These are phyloP conservation scores for Aleiodes alternator DNA, from an alignment of 2,888 invertebrate species.

Conservation along the genomic window DNA sequence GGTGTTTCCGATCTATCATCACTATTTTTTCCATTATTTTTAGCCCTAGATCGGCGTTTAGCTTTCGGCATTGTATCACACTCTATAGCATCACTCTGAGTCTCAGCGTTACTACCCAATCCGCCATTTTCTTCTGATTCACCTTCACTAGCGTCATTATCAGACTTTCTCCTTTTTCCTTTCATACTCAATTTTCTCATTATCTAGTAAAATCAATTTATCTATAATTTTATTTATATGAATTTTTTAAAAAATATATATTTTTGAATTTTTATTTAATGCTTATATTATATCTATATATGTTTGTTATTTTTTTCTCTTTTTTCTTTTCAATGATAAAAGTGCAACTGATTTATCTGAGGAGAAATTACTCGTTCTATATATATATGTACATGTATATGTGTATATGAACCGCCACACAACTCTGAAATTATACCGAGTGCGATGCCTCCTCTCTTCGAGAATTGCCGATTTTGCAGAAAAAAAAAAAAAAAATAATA, in stretches of 20 bases:
- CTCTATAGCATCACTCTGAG: conserved; percentile 27
- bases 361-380: neutral
- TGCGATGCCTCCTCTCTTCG: neutral
- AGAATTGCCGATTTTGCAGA: neutral
- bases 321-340: neutral
- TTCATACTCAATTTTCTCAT: conserved; percentile 73
- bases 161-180: conserved; percentile 69
- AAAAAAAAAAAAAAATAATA: neutral
- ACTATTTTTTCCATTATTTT: conserved; percentile 51
- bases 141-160: conserved; percentile 64
- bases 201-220: conserved; percentile 33
- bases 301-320: neutral
- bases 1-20: conserved; percentile 42
- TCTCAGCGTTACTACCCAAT: conserved; percentile 38
- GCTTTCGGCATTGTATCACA: conserved; percentile 44
- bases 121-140: conserved; percentile 72
- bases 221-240: neutral
- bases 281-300: too few species aligned
- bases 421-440: conserved; percentile 6
- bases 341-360: neutral
- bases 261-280: neutral
- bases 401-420: neutral
- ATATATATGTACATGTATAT: too few species aligned
- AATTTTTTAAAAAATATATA: too few species aligned
- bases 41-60: conserved; percentile 45